A percentile compares a stretch with the other conserved stretches of the same genome.
phyloP scores from a whole-genome alignment of 2,113 vertebrate species.

The Lepus europaeus region DNA sequence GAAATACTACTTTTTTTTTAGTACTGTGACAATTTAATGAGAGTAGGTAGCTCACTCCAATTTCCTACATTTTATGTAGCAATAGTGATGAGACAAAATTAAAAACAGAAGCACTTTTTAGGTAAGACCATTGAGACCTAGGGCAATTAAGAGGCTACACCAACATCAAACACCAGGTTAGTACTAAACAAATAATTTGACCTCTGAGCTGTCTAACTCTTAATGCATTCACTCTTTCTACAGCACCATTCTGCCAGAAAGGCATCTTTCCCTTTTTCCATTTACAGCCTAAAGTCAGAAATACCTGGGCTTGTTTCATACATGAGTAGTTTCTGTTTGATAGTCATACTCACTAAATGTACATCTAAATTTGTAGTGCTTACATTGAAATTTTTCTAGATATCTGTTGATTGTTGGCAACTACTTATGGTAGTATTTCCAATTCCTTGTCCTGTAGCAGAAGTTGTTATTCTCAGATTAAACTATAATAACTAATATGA shows the following conservation, averaged over 20 bases:
- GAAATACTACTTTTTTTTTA: not conserved
- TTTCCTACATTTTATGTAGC: not conserved
- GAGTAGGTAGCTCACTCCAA: not conserved
- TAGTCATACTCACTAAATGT: not conserved
- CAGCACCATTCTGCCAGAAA: not conserved
- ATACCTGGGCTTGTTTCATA: not conserved
- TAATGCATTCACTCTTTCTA: not conserved
- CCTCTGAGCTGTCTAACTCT: not conserved
- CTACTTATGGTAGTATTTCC: not conserved
- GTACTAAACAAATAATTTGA: not conserved
- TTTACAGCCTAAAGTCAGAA: constrained; percentile 22
- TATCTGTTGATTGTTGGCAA: not conserved
- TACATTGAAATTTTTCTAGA: not conserved
- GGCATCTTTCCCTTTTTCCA: not conserved
- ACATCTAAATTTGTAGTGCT: not conserved
- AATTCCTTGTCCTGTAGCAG: not conserved
- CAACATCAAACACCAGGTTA: not conserved
- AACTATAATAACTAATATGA: not conserved
- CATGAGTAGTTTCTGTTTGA: not conserved
- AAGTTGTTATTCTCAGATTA: not conserved
- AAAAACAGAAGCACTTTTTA: not conserved
- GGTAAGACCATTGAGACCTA: not conserved
- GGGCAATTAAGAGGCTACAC: not conserved
- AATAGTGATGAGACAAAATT: not conserved
- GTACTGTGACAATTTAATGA: not conserved